Evolutionary conservation across 1,140 invertebrate species (phyloP), one percentile per base, ranked within the genome.

Genomic region (Musca vetustissima): DNA sequence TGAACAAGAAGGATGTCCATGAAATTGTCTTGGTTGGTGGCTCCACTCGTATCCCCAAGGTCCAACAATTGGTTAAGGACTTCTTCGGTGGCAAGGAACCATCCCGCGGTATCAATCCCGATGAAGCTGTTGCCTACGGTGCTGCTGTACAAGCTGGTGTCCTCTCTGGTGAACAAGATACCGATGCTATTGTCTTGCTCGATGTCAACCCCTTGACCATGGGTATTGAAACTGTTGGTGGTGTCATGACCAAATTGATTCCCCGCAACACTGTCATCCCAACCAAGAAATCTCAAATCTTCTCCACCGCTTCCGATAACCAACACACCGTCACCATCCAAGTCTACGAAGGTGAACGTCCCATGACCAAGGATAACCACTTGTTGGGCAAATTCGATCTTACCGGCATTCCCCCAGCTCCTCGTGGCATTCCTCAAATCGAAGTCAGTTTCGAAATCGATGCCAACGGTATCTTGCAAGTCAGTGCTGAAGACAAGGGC

Each of bases 311-410:
- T 52, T 95, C 95, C 17, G 98, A 99, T 80, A 99, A 99, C 82
- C 98, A 99, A 82, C 95, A 98, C 84, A 98, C 97, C 21, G 98
- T 99, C 8, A 98, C 97, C 48, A 99, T 99, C 82, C 96, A 98
- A 85, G 95, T 98, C 0, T 97, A 91, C 81, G 96, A 98, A 86
- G 96, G 98, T 78, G 98, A 99, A 86, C 91, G 98, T 80, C 95
- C 97, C 28, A 98, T 99, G 97, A 99, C 97, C 70, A 99, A 99
- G 85, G 98, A 99, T 82, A 99, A 99, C 84, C 97, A 99, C 85
- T 85, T 96, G 64, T 86, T 98, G 32, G 97, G 97, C 69, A 98
- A 99, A 84, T 99, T 99, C 83, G 98, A 99, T 83, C 84, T 99
- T 25, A 99, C 96, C 70, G 98, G 97, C 61, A 98, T 99, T 73